phyloP scores from a whole-genome alignment of 2,797 vertebrate genomes.

The Denticeps clupeoides region DNA sequence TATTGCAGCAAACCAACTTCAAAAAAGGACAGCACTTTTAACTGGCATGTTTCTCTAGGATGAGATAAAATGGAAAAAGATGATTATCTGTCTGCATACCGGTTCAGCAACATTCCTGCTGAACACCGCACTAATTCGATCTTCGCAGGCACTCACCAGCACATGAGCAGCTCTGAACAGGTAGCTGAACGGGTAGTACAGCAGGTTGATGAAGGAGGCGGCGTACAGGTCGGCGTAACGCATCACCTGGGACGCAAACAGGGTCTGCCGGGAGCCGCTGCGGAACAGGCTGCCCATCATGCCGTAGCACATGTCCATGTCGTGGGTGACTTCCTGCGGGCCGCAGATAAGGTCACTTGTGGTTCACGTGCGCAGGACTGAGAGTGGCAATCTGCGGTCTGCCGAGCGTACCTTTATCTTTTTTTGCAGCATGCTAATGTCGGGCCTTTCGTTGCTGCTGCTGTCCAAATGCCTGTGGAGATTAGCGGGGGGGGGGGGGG shows the following conservation, averaged over 20 bases:
- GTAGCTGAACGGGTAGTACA: constrained; percentile 84
- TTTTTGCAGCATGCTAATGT: constrained; percentile 82
- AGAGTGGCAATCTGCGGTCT: background rate
- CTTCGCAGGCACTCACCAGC: constrained; percentile 71
- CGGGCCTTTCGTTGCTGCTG: constrained; percentile 81
- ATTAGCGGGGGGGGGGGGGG: background rate
- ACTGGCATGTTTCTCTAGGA: no score
- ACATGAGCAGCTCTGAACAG: constrained; percentile 79
- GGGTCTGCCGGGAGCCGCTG: constrained; percentile 70
- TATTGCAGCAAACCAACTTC: no score
- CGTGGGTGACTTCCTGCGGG: constrained; percentile 81
- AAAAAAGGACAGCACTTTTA: no score
- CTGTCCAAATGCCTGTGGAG: constrained; percentile 73
- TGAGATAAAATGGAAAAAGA: no score
- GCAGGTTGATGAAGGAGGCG: constrained; percentile 78
- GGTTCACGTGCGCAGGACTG: no score
- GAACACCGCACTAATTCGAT: no score
- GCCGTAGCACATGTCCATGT: constrained; percentile 86
- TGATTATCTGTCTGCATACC: no score
- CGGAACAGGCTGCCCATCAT: constrained; percentile 86
- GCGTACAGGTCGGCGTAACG: constrained; percentile 79
- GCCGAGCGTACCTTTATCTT: constrained; percentile 86
- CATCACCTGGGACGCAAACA: constrained; percentile 82
- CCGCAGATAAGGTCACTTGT: no score
- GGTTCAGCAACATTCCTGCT: no score